Evolutionary conservation across 2,888 invertebrate species (phyloP).

Genomic region (Polylopha cassiicola): DNA sequence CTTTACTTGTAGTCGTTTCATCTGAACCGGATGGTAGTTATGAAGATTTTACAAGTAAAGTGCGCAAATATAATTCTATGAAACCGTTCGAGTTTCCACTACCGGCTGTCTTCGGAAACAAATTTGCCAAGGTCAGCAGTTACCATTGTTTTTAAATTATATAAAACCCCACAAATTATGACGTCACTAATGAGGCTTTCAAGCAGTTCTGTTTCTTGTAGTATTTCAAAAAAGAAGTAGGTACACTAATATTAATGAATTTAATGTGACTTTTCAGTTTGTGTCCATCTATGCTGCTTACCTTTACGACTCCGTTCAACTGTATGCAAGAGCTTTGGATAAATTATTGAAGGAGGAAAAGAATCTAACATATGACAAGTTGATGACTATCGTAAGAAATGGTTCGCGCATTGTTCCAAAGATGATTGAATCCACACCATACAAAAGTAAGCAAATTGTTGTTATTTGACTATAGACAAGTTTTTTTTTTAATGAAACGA

Average conservation of each 20-base stretch:
- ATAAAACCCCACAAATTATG: background rate
- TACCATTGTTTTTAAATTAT: background rate
- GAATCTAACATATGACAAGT: slow-evolving; percentile 77
- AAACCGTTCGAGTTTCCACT: slow-evolving; percentile 88
- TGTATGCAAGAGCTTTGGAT: slow-evolving; percentile 93
- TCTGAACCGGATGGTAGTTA: slow-evolving; percentile 87
- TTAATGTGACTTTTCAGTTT: slow-evolving; percentile 75
- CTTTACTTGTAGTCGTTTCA: slow-evolving; percentile 91
- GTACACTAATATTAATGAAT: background rate
- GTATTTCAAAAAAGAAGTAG: background rate
- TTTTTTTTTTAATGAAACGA: too few species aligned
- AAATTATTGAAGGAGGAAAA: slow-evolving; percentile 80
- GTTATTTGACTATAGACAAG: background rate
- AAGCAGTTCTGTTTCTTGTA: background rate
- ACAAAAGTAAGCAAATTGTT: slow-evolving; percentile 84
- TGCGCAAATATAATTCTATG: slow-evolving; percentile 85
- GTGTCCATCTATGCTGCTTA: slow-evolving; percentile 95
- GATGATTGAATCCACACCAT: slow-evolving; percentile 89
- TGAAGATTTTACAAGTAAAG: slow-evolving; percentile 86
- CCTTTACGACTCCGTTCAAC: slow-evolving; percentile 94
- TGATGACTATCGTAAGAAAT: slow-evolving; percentile 85
- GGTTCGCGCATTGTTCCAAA: slow-evolving; percentile 91
- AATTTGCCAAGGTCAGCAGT: slow-evolving; percentile 67
- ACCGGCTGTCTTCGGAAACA: slow-evolving; percentile 76
- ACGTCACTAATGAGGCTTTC: background rate